Evolutionary conservation across 1,140 invertebrate species (phyloP).

Genomic region (Pseudomyrmex cubaensis): DNA sequence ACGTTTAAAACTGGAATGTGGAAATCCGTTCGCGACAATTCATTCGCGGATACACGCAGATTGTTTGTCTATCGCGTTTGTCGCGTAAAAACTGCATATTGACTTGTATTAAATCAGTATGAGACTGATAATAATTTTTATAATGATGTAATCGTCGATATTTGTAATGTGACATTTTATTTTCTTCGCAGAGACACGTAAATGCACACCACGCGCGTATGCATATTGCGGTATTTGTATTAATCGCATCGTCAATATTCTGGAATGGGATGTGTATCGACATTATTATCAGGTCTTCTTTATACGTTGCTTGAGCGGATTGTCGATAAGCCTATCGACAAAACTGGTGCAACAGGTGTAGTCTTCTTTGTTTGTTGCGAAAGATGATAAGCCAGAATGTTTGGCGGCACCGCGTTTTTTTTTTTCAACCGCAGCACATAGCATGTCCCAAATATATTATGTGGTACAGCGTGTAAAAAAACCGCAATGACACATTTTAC

Average conservation of each 20-base stretch:
- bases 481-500: background rate
- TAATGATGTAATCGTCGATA: no score
- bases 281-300: conserved; percentile 17
- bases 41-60: no score
- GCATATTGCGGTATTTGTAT: background rate
- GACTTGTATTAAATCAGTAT: conserved; percentile 40
- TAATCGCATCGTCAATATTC: background rate
- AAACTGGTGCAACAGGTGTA: conserved; percentile 71
- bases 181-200: no score
- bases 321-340: conserved; percentile 73
- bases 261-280: conserved; percentile 10
- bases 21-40: background rate
- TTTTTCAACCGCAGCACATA: background rate
- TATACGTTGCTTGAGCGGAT: conserved; percentile 54
- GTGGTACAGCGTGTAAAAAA: background rate
- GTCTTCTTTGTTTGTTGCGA: conserved; percentile 54
- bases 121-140: background rate
- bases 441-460: conserved; percentile 21
- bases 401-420: conserved; percentile 11
- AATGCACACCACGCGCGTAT: no score
- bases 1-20: conserved; percentile 16
- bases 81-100: conserved; percentile 4
- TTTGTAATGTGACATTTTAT: no score
- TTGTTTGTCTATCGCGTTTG: background rate
- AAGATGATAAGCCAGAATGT: conserved; percentile 28